Evolutionary conservation across 2,113 vertebrate genomes (phyloP).

Genomic region (Hystrix cristata): DNA sequence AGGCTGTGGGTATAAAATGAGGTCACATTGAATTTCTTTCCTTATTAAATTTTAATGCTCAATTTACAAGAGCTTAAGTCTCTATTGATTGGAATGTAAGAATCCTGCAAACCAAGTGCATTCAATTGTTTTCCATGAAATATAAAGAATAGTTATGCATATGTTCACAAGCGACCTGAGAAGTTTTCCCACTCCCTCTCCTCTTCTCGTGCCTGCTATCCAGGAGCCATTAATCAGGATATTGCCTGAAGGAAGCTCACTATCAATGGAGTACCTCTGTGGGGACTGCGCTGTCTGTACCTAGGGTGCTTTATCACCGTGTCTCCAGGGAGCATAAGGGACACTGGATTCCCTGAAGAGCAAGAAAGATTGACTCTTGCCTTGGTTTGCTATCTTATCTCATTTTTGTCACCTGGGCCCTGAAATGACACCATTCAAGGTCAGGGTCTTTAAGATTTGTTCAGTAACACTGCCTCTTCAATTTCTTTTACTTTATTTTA

Average conservation of each 20-base stretch:
- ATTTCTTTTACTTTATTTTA: neutral
- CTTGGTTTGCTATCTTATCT: neutral
- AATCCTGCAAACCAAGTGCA: neutral
- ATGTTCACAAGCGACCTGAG: neutral
- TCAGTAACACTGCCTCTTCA: neutral
- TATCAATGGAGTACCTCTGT: neutral
- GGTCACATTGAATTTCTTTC: conserved; percentile 58
- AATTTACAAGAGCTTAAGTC: conserved; percentile 25
- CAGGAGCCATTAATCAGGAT: neutral
- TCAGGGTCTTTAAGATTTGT: neutral
- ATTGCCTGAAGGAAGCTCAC: neutral
- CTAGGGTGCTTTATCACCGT: neutral
- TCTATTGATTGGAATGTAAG: neutral
- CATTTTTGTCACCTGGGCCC: neutral
- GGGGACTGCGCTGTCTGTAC: neutral
- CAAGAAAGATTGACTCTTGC: neutral
- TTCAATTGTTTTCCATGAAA: neutral
- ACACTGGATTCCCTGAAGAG: neutral
- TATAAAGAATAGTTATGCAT: neutral
- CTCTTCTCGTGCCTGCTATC: neutral
- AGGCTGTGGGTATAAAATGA: conserved; percentile 59
- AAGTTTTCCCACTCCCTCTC: neutral
- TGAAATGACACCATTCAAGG: neutral
- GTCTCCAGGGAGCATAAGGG: neutral
- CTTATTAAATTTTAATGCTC: conserved; percentile 63